These are phyloP conservation scores for Hydropsyche tenuis DNA, from an alignment of 1,140 invertebrate genomes.

Conservation along the genomic window DNA sequence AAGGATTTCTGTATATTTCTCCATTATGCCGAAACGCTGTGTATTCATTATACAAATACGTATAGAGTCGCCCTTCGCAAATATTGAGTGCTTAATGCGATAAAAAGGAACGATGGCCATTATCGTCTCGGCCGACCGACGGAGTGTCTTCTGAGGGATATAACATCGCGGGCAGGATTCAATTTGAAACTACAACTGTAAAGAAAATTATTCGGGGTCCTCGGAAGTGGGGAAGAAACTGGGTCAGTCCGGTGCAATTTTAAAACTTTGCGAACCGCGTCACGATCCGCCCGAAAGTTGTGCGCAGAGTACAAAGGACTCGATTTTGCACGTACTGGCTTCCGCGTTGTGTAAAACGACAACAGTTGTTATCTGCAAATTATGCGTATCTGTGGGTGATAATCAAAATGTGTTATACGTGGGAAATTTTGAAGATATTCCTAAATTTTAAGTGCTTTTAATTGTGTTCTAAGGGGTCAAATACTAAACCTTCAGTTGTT, in stretches of 20 bases:
- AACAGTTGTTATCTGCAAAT: no score
- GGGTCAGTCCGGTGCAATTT: constrained; percentile 28
- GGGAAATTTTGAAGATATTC: no score
- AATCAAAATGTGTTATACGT: no score
- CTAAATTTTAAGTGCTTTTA: no score
- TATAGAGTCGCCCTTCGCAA: constrained; percentile 7
- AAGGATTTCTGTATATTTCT: no score
- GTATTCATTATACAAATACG: no score
- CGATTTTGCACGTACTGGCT: no score
- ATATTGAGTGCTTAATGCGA: constrained; percentile 47
- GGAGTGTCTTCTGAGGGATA: background rate
- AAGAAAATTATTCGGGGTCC: constrained; percentile 17
- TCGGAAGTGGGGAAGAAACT: constrained; percentile 2
- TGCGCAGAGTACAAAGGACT: background rate
- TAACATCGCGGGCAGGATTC: background rate
- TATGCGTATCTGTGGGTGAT: no score
- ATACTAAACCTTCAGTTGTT: no score
- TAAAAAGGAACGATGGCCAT: constrained; percentile 40
- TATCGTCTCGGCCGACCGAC: constrained; percentile 28
- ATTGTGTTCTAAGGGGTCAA: no score
- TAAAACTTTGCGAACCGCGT: constrained; percentile 5
- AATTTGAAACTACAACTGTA: constrained; percentile 27
- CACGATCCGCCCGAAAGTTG: background rate
- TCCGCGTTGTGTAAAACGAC: no score
- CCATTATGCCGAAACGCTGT: no score